These are phyloP conservation scores for Ptychobarbus kaznakovi DNA, from an alignment of 2,797 vertebrate genomes.

Conservation along the genomic window DNA sequence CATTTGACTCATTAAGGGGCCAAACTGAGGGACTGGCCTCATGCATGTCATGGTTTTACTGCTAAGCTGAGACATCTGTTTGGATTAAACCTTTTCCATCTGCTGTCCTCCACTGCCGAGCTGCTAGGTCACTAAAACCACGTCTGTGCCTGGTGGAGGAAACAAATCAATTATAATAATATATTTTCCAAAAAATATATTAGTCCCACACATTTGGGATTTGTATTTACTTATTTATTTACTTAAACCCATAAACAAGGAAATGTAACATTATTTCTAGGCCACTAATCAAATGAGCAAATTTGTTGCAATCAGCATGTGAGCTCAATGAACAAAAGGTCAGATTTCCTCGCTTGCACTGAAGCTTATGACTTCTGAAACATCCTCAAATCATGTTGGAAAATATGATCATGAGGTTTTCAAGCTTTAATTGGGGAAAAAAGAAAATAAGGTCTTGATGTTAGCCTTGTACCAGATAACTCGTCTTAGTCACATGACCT, in stretches of 20 bases:
- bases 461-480: slow-evolving; percentile 25
- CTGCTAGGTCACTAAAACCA: slow-evolving; percentile 1
- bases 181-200: not conserved
- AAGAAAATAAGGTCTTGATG: not conserved
- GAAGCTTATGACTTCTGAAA: not conserved
- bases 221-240: not conserved
- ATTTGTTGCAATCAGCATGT: not conserved
- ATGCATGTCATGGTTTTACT: slow-evolving; percentile 40
- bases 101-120: slow-evolving; percentile 35
- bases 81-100: slow-evolving; percentile 51
- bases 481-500: slow-evolving; percentile 37
- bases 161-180: not conserved
- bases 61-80: slow-evolving; percentile 50
- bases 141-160: not conserved
- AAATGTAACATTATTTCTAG: not conserved
- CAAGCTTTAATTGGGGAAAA: not conserved
- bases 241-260: not conserved
- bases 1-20: not conserved
- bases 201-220: not conserved
- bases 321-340: not conserved
- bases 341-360: not conserved
- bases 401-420: not conserved
- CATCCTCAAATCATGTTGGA: not conserved
- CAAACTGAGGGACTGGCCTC: not conserved
- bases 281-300: not conserved